These are phyloP conservation scores for Heliconius ethilla DNA, from an alignment of 2,888 invertebrate genomes.

Conservation along the genomic window DNA sequence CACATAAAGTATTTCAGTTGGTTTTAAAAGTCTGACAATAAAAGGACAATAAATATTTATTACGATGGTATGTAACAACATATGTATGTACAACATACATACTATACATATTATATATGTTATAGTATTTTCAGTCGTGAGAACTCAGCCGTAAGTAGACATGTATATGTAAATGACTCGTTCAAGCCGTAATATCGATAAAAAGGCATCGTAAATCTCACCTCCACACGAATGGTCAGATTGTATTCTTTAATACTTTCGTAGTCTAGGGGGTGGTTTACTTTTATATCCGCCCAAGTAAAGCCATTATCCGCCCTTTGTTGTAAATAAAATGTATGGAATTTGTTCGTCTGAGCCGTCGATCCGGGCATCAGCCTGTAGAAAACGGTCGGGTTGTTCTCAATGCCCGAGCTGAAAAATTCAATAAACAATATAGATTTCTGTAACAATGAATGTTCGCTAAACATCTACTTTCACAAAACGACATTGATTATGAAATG, in stretches of 20 bases:
- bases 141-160: not conserved
- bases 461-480: slow-evolving; percentile 57
- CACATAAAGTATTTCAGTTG: not conserved
- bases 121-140: not conserved
- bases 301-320: slow-evolving; percentile 95
- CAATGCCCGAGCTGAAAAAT: slow-evolving; percentile 93
- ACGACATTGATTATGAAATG: slow-evolving; percentile 56
- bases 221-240: slow-evolving; percentile 97
- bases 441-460: slow-evolving; percentile 28
- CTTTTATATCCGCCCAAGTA: slow-evolving; percentile 98
- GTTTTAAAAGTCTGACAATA: not conserved
- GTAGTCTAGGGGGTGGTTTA: slow-evolving; percentile 97
- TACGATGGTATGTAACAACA: not conserved
- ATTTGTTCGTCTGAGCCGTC: slow-evolving; percentile 97
- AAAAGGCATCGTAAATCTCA: slow-evolving; percentile 67
- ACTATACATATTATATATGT: not conserved
- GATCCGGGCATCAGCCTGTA: slow-evolving; percentile 97
- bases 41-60: slow-evolving; percentile 2
- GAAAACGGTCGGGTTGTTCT: slow-evolving; percentile 97
- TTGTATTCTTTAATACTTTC: slow-evolving; percentile 98
- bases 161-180: slow-evolving; percentile 17
- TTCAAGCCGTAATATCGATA: slow-evolving; percentile 8
- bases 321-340: slow-evolving; percentile 97
- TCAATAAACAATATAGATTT: slow-evolving; percentile 55
- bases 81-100: not conserved